These are phyloP conservation scores for Enteromius fasciolatus DNA, from an alignment of 2,797 vertebrate species.

Conservation along the genomic window DNA sequence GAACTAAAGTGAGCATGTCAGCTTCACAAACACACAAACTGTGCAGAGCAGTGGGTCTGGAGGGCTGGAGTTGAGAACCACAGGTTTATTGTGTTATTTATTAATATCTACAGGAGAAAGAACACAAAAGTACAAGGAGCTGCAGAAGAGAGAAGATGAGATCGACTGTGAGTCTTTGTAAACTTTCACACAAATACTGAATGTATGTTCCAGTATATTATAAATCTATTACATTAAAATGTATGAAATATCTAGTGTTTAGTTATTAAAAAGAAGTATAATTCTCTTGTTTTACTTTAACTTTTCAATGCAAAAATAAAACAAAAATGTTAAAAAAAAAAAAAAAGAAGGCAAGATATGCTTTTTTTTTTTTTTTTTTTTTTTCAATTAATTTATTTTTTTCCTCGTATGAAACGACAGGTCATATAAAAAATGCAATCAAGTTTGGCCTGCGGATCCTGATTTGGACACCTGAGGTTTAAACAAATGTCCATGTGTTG, in stretches of 20 bases:
- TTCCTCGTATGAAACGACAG: neutral
- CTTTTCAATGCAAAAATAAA: neutral
- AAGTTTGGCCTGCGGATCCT: neutral
- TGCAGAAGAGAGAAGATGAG: slow-evolving; percentile 91
- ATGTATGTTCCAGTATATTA: neutral
- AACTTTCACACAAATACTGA: neutral
- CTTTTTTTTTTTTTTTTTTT: neutral
- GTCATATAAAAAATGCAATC: neutral
- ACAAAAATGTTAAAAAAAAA: neutral
- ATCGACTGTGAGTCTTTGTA: slow-evolving; percentile 87
- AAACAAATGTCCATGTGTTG: neutral
- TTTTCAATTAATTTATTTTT: neutral
- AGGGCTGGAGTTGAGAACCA: too few species aligned
- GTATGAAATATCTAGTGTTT: neutral
- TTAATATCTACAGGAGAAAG: slow-evolving; percentile 81
- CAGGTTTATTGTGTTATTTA: neutral
- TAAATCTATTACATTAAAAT: neutral
- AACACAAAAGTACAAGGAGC: slow-evolving; percentile 91
- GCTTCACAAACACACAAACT: too few species aligned
- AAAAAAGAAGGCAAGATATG: neutral
- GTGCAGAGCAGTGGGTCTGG: too few species aligned
- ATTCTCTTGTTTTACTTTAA: neutral
- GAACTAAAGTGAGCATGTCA: too few species aligned
- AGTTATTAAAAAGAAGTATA: neutral
- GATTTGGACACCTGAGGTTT: neutral